A percentile compares a stretch with the other conserved stretches of the same genome.
These are phyloP conservation scores for Brotula barbata DNA, from an alignment of 2,797 vertebrate genomes.

Conservation along the genomic window DNA sequence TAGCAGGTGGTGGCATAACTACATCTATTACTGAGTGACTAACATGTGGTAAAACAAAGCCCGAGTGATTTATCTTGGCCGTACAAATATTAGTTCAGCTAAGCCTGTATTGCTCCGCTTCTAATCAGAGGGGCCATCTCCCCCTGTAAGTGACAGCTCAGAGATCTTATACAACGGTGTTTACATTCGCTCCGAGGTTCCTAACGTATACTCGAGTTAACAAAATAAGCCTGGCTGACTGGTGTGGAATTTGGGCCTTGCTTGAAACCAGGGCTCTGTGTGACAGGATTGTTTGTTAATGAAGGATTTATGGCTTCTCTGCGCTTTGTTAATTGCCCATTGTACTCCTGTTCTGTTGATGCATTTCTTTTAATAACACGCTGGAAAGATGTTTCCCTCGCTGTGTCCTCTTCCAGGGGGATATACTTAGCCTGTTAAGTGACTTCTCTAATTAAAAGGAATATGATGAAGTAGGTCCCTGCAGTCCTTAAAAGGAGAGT, in stretches of 20 bases:
- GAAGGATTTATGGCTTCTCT: conserved; percentile 75
- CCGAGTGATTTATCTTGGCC: conserved; percentile 73
- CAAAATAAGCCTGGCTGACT: conserved; percentile 65
- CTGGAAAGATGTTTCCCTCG: conserved; percentile 56
- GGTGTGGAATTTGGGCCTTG: conserved; percentile 73
- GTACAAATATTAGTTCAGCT: conserved; percentile 80
- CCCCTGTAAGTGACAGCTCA: conserved; percentile 63
- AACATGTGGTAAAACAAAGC: conserved; percentile 70
- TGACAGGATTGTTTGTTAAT: conserved; percentile 69
- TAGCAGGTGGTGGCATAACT: conserved; percentile 25
- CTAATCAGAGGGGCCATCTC: conserved; percentile 70
- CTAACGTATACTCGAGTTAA: conserved; percentile 57
- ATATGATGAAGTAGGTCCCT: conserved; percentile 36
- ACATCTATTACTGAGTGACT: conserved; percentile 50
- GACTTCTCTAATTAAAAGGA: conserved; percentile 61
- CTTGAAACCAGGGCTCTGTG: conserved; percentile 53
- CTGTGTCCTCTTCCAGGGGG: conserved; percentile 42
- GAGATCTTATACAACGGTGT: conserved; percentile 68
- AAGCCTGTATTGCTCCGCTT: conserved; percentile 63
- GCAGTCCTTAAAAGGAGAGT: conserved; percentile 10
- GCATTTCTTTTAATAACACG: conserved; percentile 68
- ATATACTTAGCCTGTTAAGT: conserved; percentile 53
- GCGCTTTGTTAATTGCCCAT: conserved; percentile 74
- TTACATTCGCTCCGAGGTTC: conserved; percentile 67
- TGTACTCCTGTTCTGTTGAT: conserved; percentile 63